A percentile compares a stretch with the other conserved stretches of the same genome.
Evolutionary conservation across 1,140 invertebrate genomes (phyloP).

Genomic region (Neodiprion virginianus): DNA sequence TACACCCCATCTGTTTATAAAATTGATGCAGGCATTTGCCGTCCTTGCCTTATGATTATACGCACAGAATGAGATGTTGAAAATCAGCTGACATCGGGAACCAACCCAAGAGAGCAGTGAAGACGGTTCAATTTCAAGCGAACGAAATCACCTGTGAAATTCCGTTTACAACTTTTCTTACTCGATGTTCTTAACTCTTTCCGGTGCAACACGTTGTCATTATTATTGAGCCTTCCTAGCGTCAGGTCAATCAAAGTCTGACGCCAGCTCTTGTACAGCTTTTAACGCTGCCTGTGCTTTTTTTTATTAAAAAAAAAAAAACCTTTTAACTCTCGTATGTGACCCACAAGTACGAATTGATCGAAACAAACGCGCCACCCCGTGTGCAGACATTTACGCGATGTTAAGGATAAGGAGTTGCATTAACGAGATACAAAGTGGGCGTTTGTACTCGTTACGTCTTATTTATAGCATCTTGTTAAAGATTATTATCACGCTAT

Average conservation of each 20-base stretch:
- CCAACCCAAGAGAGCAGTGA: no score
- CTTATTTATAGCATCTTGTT: constrained; percentile 6
- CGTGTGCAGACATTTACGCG: not conserved
- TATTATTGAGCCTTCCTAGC: no score
- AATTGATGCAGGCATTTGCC: no score
- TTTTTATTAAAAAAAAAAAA: no score
- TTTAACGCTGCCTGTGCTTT: not conserved
- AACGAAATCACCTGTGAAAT: no score
- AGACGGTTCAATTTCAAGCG: no score
- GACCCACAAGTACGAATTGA: not conserved
- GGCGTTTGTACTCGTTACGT: not conserved
- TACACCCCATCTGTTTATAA: no score
- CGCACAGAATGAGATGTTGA: not conserved
- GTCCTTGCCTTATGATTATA: no score
- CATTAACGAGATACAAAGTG: not conserved
- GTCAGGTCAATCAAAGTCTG: no score
- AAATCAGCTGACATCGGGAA: not conserved
- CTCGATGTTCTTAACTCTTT: not conserved
- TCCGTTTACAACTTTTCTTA: not conserved
- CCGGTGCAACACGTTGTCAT: no score
- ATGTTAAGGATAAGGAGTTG: not conserved
- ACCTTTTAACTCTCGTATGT: no score
- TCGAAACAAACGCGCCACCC: not conserved
- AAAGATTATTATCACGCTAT: not conserved
- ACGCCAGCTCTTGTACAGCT: not conserved